Conservation (phyloP, 1,140 invertebrate species). For the Nilaparvata lugens region DNA sequence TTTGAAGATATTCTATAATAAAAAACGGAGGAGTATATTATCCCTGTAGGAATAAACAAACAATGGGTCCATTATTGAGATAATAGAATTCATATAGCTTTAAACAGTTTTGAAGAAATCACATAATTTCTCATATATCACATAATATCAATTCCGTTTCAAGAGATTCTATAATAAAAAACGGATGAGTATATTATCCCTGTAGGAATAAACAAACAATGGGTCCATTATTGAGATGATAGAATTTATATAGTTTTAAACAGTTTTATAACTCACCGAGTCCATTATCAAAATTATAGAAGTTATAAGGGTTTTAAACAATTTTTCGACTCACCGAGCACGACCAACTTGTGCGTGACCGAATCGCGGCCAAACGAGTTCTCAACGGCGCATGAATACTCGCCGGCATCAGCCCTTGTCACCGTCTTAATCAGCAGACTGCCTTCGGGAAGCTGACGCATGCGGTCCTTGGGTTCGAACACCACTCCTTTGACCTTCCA, state of each 20-base stretch:
- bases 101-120: too few species aligned
- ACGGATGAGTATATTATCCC: too few species aligned
- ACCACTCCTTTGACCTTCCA: constrained; percentile 70
- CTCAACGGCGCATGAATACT: constrained; percentile 84
- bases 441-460: constrained; percentile 76
- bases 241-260: background rate
- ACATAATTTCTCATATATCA: too few species aligned
- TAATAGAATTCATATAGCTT: too few species aligned
- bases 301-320: background rate
- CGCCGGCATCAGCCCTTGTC: constrained; percentile 77
- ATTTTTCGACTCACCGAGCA: constrained; percentile 52
- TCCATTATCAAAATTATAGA: background rate
- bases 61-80: too few species aligned
- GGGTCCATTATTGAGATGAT: background rate
- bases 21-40: too few species aligned
- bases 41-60: too few species aligned
- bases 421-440: constrained; percentile 84
- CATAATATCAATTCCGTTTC: too few species aligned
- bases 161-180: too few species aligned
- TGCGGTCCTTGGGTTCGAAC: constrained; percentile 60
- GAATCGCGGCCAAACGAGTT: constrained; percentile 88
- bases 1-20: too few species aligned
- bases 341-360: constrained; percentile 80
- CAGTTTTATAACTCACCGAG: background rate
- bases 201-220: too few species aligned